phyloP scores from a whole-genome alignment of 2,888 invertebrate species.

The Pachydiplax longipennis region DNA sequence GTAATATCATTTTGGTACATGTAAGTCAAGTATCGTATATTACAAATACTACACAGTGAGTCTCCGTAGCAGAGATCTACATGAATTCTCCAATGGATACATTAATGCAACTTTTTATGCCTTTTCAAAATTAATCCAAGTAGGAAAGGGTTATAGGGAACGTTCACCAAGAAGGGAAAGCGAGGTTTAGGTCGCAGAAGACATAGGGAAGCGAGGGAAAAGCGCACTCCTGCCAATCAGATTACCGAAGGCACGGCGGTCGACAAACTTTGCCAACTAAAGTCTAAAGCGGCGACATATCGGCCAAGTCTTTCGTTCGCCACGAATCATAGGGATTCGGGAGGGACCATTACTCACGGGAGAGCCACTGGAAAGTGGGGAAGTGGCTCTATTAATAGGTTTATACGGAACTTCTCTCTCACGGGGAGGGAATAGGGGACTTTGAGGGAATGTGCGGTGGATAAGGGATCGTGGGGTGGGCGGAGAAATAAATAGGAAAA shows the following conservation, averaged over 20 bases:
- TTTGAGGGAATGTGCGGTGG: background rate
- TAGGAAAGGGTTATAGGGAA: background rate
- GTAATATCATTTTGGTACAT: no score
- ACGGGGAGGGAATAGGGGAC: background rate
- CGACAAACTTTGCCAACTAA: conserved; percentile 25
- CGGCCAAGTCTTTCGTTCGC: conserved; percentile 34
- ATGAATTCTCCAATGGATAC: no score
- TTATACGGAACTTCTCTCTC: background rate
- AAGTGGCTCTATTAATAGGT: conserved; percentile 8
- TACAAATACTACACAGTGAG: no score
- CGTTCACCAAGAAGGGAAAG: background rate
- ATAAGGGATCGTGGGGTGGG: background rate
- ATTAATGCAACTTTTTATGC: no score
- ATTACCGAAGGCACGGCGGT: conserved; percentile 18
- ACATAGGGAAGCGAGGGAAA: background rate
- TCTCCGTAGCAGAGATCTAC: no score
- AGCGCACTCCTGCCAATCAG: conserved; percentile 6
- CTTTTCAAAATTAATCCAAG: background rate
- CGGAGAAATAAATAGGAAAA: conserved; percentile 30
- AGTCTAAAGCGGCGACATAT: conserved; percentile 15
- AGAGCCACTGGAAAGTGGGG: background rate
- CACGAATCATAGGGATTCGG: background rate
- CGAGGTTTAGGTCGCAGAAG: background rate
- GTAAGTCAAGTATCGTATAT: no score
- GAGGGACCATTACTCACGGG: conserved; percentile 14